Percentiles rank a stretch among this genome's conserved stretches.
phyloP scores from a whole-genome alignment of 2,113 vertebrate species.

The Noctilio leporinus region DNA sequence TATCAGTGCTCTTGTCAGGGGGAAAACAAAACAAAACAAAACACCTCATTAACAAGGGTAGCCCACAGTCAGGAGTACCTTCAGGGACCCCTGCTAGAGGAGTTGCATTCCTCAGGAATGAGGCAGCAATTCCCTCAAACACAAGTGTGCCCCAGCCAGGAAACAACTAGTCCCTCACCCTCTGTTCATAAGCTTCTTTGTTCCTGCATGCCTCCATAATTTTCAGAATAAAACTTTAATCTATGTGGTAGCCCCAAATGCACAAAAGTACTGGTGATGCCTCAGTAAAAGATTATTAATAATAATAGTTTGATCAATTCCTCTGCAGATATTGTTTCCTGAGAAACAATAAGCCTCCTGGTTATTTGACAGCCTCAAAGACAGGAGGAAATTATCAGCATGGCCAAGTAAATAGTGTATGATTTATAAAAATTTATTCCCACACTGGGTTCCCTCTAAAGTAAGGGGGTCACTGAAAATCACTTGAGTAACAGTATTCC shows the following conservation, averaged over 20 bases:
- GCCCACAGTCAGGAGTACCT: not conserved
- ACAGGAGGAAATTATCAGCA: not conserved
- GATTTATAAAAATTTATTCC: constrained; percentile 51
- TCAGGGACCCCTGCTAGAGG: not conserved
- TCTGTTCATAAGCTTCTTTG: not conserved
- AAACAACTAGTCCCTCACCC: not conserved
- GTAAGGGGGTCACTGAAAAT: constrained; percentile 33
- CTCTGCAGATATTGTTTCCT: constrained; percentile 47
- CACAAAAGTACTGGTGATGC: constrained; percentile 36
- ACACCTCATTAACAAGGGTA: constrained; percentile 24
- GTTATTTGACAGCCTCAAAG: constrained; percentile 30
- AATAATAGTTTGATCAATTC: constrained; percentile 54
- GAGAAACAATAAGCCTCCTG: constrained; percentile 37
- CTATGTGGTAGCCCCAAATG: not conserved
- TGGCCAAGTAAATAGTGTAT: constrained; percentile 46
- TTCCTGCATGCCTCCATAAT: not conserved
- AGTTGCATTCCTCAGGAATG: not conserved
- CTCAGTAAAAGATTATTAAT: constrained; percentile 54
- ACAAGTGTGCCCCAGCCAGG: not conserved
- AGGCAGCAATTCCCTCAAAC: not conserved
- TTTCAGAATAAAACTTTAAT: constrained; percentile 45
- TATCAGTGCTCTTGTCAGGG: not conserved
- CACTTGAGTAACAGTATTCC: not conserved
- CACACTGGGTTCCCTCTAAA: not conserved
- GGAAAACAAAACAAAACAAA: not conserved